Conservation (phyloP, 2,113 vertebrate species). For the Alethe castanea region DNA sequence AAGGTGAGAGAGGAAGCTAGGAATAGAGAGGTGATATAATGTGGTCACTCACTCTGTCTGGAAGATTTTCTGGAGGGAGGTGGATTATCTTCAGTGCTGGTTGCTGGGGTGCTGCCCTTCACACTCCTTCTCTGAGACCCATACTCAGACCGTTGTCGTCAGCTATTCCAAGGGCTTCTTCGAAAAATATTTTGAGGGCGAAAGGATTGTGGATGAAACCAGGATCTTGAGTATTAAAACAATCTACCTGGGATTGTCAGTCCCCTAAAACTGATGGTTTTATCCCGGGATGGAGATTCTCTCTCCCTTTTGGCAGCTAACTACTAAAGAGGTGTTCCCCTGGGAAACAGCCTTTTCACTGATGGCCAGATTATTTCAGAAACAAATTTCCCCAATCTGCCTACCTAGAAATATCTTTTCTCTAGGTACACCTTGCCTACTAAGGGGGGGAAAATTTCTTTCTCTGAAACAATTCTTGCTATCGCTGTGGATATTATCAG, state of each 20-base stretch:
- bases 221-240: slow-evolving; percentile 14
- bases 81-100: slow-evolving; percentile 18
- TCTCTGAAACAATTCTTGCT: not conserved
- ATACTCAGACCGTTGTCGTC: slow-evolving; percentile 25
- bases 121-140: slow-evolving; percentile 29
- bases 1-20: not conserved
- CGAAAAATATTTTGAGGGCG: not conserved
- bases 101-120: slow-evolving; percentile 45
- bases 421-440: not conserved
- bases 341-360: not conserved
- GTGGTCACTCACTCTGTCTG: slow-evolving; percentile 54
- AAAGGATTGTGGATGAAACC: slow-evolving; percentile 10
- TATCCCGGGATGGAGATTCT: not conserved
- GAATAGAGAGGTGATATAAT: slow-evolving; percentile 20
- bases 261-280: not conserved
- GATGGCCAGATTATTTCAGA: not conserved
- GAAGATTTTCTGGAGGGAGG: slow-evolving; percentile 45
- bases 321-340: not conserved
- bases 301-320: not conserved
- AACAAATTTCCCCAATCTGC: not conserved
- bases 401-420: not conserved
- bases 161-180: slow-evolving; percentile 50
- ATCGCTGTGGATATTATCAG: not conserved
- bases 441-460: not conserved
- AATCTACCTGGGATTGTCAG: not conserved